Evolutionary conservation across 2,888 invertebrate genomes (phyloP), one percentile per base, ranked within the genome.

Genomic region (Odontocolon sp.): DNA sequence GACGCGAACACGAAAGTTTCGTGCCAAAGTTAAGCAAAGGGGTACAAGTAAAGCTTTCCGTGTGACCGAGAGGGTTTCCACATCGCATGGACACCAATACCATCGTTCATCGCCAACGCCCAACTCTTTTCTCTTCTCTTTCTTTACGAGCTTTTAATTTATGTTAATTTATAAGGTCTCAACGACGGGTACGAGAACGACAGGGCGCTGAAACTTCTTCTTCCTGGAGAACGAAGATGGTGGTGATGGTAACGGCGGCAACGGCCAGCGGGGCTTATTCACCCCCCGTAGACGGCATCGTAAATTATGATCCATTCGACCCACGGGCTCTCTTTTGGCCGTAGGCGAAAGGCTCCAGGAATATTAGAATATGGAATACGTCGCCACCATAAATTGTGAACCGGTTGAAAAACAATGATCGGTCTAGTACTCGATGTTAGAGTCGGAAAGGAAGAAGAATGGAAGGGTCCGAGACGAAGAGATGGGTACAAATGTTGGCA

Each of bases 241-340:
- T 26, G 38, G 38, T 63, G 45, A 69, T 56, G 66, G 23, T 26
- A 33, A 42, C 18, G 50, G 57, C 52, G 50, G 45, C 28, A 26
- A 47, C 61, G 50, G 38, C 54, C 52, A 45, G 45, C 50, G 40
- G 61, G 66, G 54, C 66, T 76, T 71, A 73, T 56, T 40, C 67
- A 11, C 26, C 38, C 23, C 14, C 36, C 26, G 72, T 68, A 61
- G 76, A 72, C 63, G 70, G 50, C 64, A 14, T 71, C 77, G 78
- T 78, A 80, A 76, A 80, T 80, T 80, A 80, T 78, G 76, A 78
- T 78, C 80, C 76, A 76, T 78, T 75, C 69, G 75, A 69, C 63
- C 68, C 56, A 11, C 36, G 14, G 31, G 47, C 28, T 14, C 54
- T 76, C 71, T 64, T 57, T 63, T 56, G 42, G 74, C 56, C 50